These are phyloP conservation scores for Oxyteleia sp. DNA, from an alignment of 2,888 invertebrate genomes.

Conservation along the genomic window DNA sequence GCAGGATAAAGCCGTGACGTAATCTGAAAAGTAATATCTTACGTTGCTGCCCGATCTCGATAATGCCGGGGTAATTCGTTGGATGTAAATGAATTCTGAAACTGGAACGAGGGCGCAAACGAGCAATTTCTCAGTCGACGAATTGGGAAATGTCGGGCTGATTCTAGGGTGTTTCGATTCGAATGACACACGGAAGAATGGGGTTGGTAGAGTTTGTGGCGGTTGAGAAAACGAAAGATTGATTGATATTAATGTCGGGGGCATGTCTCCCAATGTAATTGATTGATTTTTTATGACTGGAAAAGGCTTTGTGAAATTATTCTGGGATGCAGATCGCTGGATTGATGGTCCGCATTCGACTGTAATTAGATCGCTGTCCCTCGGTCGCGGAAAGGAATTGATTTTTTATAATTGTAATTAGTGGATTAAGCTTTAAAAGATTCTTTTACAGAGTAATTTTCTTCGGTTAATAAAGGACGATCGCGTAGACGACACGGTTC, in stretches of 20 bases:
- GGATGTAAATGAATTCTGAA: constrained; percentile 81
- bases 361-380: not conserved
- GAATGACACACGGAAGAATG: constrained; percentile 45
- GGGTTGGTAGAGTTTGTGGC: constrained; percentile 39
- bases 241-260: constrained; percentile 68
- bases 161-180: constrained; percentile 59
- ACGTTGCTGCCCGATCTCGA: constrained; percentile 70
- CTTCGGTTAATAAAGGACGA: not conserved
- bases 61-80: constrained; percentile 77
- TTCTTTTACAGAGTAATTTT: not conserved
- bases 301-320: constrained; percentile 3
- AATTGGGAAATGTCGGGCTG: constrained; percentile 70
- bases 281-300: constrained; percentile 59
- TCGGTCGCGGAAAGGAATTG: not conserved
- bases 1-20: constrained; percentile 65
- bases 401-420: constrained; percentile 1
- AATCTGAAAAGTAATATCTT: constrained; percentile 73
- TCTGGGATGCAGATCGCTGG: not conserved
- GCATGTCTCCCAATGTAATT: constrained; percentile 40
- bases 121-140: constrained; percentile 77
- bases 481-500: not conserved
- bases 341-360: constrained; percentile 1
- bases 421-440: not conserved
- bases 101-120: constrained; percentile 65
- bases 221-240: constrained; percentile 63